Percentiles rank a stretch among this genome's conserved stretches.
Conservation (phyloP, 2,888 invertebrate species). For the Euplagia quadripunctaria region DNA sequence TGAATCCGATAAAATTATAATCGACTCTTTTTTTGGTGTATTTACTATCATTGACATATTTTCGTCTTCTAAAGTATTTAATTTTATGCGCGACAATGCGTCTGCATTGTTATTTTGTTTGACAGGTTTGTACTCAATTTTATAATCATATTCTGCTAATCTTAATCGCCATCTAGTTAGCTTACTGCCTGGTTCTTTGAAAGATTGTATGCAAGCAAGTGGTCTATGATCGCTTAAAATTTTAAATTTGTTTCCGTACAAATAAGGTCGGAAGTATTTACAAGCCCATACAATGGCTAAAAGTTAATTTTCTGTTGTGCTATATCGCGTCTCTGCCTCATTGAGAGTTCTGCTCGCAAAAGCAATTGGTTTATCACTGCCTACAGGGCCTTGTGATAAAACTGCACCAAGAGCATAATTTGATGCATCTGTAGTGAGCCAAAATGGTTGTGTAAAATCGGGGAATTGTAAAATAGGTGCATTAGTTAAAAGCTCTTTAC, state of each 20-base stretch:
- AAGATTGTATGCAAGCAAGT: neutral
- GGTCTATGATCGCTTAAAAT: neutral
- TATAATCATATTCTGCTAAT: neutral
- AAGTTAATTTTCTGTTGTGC: neutral
- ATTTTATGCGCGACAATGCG: neutral
- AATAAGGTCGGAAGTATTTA: neutral
- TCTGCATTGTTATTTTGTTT: neutral
- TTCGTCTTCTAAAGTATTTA: neutral
- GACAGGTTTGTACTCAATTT: neutral
- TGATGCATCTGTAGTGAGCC: constrained; percentile 18
- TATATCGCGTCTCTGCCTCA: neutral
- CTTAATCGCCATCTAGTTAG: neutral
- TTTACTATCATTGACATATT: no score
- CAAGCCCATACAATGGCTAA: neutral
- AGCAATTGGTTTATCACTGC: constrained; percentile 3
- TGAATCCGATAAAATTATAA: no score
- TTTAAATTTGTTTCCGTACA: neutral
- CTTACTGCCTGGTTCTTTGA: neutral
- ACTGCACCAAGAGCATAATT: neutral
- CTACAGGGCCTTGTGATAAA: constrained; percentile 4
- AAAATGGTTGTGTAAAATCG: neutral
- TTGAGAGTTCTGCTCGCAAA: neutral
- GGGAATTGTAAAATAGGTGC: constrained; percentile 3
- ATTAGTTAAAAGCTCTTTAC: neutral
- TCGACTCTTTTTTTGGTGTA: no score